Evolutionary conservation across 2,113 vertebrate species (phyloP), one percentile per base, ranked within the genome.

Genomic region (Chaetops frenatus): DNA sequence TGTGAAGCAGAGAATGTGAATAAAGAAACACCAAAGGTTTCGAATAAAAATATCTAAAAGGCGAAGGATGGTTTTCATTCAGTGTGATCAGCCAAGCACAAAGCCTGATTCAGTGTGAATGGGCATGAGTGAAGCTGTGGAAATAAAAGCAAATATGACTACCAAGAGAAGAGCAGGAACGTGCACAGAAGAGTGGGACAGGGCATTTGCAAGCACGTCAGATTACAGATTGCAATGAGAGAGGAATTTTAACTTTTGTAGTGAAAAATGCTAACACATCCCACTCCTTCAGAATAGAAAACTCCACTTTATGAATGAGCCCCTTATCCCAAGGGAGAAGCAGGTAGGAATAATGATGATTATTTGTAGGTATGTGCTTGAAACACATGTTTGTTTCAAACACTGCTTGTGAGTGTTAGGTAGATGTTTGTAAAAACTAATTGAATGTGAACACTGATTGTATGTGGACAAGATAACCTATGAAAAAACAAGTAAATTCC

Each of bases 131-230:
- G 58, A 84, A 60, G 69, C 48, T 16, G 17, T 48, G 50, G 16
- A 95, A 85, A 56, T 87, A 53, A 84, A 79, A 92, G 86, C 35
- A 65, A 91, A 57, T 95, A 38, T 18, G 70, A 45, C 69, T 84
- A 66, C 79, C 77, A 82, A 48, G 48, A 92, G 56, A 71, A 94
- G 78, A 95, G 86, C 83, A 94, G 70, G 73, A 79, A 81, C 20
- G 72, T 53, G 89, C 73, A 57, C 1, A 10, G 65, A 60, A 60
- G 51, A 81, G n/a, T 44, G 28, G 64, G 91, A 65, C 64, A 73
- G 16, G 35, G 28, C n/a, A 67, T 95, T 83, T 91, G 61, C 86
- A 86, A 81, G 14, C 44, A 62, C 12, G 7, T 81, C 78, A 87
- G 73, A 85, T 87, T 79, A 72, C 23, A 78, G 77, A 91, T 67